Conservation (phyloP, 2,113 vertebrate genomes). For the Corythornis cristatus region DNA sequence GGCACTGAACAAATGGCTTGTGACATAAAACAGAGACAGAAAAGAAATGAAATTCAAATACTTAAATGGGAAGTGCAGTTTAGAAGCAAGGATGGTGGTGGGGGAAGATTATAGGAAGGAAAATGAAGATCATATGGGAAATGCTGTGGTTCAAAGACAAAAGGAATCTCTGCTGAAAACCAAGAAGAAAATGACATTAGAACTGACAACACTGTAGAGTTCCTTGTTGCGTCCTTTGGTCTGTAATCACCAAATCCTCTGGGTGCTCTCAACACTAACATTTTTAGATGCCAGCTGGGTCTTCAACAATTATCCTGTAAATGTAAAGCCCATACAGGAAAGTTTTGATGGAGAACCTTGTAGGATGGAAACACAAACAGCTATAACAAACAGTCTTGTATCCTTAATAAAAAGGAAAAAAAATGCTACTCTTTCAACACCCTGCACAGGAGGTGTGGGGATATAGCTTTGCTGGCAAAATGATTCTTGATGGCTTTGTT, state of each 20-base stretch:
- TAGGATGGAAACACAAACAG: background rate
- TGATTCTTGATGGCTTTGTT: background rate
- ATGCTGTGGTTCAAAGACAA: constrained; percentile 25
- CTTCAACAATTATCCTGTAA: background rate
- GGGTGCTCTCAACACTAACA: background rate
- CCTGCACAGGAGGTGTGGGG: background rate
- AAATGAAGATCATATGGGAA: constrained; percentile 15
- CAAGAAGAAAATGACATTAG: background rate
- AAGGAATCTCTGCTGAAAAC: constrained; percentile 18
- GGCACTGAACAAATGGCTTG: constrained; percentile 25
- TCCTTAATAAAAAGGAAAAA: background rate
- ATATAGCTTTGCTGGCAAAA: background rate
- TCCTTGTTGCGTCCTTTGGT: background rate
- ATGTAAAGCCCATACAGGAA: background rate
- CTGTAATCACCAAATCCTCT: background rate
- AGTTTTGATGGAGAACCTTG: background rate
- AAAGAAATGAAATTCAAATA: constrained; percentile 49
- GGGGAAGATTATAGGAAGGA: background rate
- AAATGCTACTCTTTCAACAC: background rate
- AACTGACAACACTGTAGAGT: background rate
- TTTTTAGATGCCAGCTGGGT: background rate
- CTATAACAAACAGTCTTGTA: background rate
- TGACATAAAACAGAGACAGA: constrained; percentile 44
- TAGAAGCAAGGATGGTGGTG: background rate
- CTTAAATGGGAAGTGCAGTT: constrained; percentile 14